These are phyloP conservation scores for Chrysemys picta DNA, from an alignment of 2,113 vertebrate species.

Conservation along the genomic window DNA sequence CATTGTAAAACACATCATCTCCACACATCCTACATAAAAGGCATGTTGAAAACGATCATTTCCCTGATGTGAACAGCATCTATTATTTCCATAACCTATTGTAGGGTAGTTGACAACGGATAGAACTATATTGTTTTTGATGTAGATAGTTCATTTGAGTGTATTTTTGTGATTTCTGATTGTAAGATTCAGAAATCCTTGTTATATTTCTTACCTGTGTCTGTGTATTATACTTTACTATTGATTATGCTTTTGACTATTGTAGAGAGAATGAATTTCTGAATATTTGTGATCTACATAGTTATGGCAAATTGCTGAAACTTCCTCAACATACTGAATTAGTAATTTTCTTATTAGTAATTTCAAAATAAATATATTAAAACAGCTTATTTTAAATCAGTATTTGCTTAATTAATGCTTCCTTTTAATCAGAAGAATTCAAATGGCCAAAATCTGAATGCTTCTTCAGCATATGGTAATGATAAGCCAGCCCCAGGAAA, in stretches of 20 bases:
- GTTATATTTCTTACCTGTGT: not conserved
- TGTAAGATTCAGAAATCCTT: not conserved
- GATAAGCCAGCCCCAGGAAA: slow-evolving; percentile 54
- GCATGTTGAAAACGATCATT: not conserved
- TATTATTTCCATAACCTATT: not conserved
- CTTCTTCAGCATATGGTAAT: not conserved
- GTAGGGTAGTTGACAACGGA: not conserved
- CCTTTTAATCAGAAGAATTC: slow-evolving; percentile 57
- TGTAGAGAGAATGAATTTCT: not conserved
- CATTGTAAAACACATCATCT: not conserved
- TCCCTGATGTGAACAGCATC: not conserved
- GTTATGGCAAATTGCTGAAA: not conserved
- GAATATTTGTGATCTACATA: not conserved
- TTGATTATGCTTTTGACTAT: not conserved
- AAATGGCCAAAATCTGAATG: slow-evolving; percentile 43
- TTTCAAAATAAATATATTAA: not conserved
- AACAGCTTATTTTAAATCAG: not conserved
- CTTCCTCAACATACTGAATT: not conserved
- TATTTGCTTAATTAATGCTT: slow-evolving; percentile 44
- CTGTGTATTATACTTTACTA: not conserved
- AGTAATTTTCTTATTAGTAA: not conserved
- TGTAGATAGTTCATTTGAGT: not conserved
- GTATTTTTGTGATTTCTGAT: not conserved
- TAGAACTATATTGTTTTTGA: not conserved
- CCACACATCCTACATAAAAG: not conserved